Conservation (phyloP, 1,140 invertebrate species). For the Colletes latitarsis region DNA sequence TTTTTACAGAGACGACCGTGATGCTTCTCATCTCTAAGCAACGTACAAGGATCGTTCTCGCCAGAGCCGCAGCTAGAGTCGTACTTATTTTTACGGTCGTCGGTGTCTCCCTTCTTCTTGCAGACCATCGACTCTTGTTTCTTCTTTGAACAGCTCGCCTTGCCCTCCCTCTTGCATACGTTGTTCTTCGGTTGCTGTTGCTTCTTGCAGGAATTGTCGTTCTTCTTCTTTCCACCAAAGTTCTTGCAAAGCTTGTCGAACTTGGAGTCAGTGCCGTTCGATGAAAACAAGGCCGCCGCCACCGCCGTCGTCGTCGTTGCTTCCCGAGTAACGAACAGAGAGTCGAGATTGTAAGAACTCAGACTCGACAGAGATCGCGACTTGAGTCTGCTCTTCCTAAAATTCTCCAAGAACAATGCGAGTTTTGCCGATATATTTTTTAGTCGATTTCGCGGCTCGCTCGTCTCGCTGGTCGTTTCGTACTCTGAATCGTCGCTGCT, state of each 20-base stretch:
- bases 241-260: conserved; percentile 7
- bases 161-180: conserved; percentile 15
- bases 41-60: neutral
- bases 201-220: conserved; percentile 35
- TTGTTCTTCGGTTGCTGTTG: neutral
- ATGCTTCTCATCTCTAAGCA: neutral
- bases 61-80: neutral
- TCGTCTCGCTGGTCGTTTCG: neutral
- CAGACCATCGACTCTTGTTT: neutral
- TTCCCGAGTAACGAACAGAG: conserved; percentile 20
- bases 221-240: conserved; percentile 20
- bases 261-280: neutral
- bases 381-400: neutral
- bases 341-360: conserved; percentile 10
- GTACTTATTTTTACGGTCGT: neutral
- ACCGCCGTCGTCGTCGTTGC: too few relatives aligned
- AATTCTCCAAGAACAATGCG: conserved; percentile 16
- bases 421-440: neutral
- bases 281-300: neutral
- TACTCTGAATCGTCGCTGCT: conserved; percentile 14
- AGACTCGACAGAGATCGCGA: neutral
- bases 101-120: neutral
- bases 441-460: neutral
- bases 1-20: neutral
- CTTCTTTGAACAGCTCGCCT: conserved; percentile 23